These are phyloP conservation scores for Lysiphlebus fabarum DNA, from an alignment of 1,140 invertebrate species.

Conservation along the genomic window DNA sequence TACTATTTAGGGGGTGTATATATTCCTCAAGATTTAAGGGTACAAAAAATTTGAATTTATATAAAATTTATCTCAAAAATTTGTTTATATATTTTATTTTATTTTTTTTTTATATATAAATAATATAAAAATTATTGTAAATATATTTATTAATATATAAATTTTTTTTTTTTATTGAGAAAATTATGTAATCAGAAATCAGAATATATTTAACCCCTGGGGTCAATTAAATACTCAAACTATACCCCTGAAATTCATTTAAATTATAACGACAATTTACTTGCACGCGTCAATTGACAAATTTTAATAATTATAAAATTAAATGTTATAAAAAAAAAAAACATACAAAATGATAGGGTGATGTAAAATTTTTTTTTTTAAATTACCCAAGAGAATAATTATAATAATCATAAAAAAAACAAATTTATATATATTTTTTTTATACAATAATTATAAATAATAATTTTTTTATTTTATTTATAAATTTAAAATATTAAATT, in stretches of 20 bases:
- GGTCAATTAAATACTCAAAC: slow-evolving; percentile 13
- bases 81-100: too few relatives aligned
- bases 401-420: not conserved
- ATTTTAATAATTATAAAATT: slow-evolving; percentile 4
- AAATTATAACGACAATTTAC: slow-evolving; percentile 17
- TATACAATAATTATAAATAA: too few relatives aligned
- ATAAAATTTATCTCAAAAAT: not conserved
- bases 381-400: not conserved
- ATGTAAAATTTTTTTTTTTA: slow-evolving; percentile 1
- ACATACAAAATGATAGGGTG: not conserved
- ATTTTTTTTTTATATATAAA: slow-evolving; percentile 3
- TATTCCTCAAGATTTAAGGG: not conserved
- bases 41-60: too few relatives aligned
- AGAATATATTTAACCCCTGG: slow-evolving; percentile 3
- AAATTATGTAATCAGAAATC: not conserved
- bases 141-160: too few relatives aligned
- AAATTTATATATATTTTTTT: too few relatives aligned
- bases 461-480: too few relatives aligned
- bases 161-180: not conserved
- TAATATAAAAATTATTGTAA: too few relatives aligned
- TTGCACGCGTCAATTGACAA: slow-evolving; percentile 11
- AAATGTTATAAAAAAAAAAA: not conserved
- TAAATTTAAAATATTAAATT: too few relatives aligned
- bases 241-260: slow-evolving; percentile 5
- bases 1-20: slow-evolving; percentile 7